Conservation (phyloP, 2,113 vertebrate species). For the Oryctolagus cuniculus region mOryCun1.1 NC_091436.1:123176501-123177000, state of each 20-base stretch:
- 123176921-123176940: neutral
- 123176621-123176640: too few species aligned
- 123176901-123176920: neutral
- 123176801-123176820: neutral
- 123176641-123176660: too few species aligned
- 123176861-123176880: rapidly evolving
- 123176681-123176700: too few species aligned
- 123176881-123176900: neutral
- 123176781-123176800: neutral
- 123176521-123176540: too few species aligned
- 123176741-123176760: neutral
- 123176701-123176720: too few species aligned
- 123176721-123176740: too few species aligned
- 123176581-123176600: too few species aligned
- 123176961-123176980: neutral
- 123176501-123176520: too few species aligned
- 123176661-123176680: too few species aligned
- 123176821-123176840: neutral
- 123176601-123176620: too few species aligned
- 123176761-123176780: neutral
- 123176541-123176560: too few species aligned
- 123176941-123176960: neutral
- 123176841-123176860: neutral
- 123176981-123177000: neutral
- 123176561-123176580: too few species aligned